phyloP scores from a whole-genome alignment of 2,797 vertebrate species.

The Etheostoma nigrum region DNA sequence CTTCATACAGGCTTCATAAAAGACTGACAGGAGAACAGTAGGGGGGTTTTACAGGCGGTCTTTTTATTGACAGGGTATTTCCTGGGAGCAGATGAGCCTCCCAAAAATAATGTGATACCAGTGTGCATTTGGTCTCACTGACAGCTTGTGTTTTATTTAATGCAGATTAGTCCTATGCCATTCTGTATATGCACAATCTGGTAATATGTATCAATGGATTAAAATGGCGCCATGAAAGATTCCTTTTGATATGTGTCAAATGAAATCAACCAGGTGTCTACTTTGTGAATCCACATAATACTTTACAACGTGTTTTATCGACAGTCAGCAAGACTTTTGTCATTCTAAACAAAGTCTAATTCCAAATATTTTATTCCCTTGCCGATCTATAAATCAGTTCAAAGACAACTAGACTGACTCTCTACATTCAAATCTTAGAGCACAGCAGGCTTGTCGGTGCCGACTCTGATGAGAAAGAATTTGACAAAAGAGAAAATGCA shows the following conservation, averaged over 20 bases:
- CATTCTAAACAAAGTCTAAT: neutral
- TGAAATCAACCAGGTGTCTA: neutral
- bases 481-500: neutral
- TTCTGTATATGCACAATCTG: neutral
- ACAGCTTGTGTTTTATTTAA: conserved; percentile 11
- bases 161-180: neutral
- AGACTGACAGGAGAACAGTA: conserved; percentile 54
- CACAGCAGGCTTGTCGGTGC: neutral
- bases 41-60: conserved; percentile 4
- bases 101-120: conserved; percentile 6
- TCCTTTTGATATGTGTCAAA: neutral
- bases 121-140: conserved; percentile 13
- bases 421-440: neutral
- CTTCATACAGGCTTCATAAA: neutral
- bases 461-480: conserved; percentile 10
- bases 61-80: conserved; percentile 55
- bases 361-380: neutral
- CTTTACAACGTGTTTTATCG: neutral
- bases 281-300: neutral
- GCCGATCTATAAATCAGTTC: conserved; percentile 1
- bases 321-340: neutral
- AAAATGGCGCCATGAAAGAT: neutral
- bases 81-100: conserved; percentile 43
- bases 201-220: neutral
- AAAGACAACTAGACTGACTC: neutral